phyloP scores from a whole-genome alignment of 2,113 vertebrate genomes.

The Datnioides undecimradiatus region DNA sequence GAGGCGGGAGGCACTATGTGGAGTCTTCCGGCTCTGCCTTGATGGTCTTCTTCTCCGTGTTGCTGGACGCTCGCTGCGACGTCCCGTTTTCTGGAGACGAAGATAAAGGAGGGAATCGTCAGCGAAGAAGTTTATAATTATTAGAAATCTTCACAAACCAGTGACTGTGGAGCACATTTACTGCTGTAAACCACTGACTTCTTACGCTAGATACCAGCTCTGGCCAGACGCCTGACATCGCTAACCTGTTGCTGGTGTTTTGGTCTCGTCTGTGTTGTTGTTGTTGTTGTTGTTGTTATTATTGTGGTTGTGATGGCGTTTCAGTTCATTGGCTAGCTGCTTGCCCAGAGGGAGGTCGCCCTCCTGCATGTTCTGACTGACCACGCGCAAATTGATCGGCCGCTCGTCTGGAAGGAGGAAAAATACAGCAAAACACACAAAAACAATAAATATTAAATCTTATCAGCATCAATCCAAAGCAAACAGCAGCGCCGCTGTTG shows the following conservation, averaged over 20 bases:
- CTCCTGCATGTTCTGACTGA: constrained; percentile 81
- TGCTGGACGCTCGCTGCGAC: constrained; percentile 88
- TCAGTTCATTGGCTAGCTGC: constrained; percentile 90
- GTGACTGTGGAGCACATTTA: neutral
- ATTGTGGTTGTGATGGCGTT: constrained; percentile 85
- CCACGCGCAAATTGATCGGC: constrained; percentile 90
- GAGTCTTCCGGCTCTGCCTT: constrained; percentile 97
- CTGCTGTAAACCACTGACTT: neutral
- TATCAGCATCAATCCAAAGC: neutral
- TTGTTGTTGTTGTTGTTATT: constrained; percentile 75
- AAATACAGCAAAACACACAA: neutral
- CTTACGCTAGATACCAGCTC: neutral
- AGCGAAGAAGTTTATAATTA: constrained; percentile 28
- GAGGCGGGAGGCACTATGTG: constrained; percentile 88
- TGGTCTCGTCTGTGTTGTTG: constrained; percentile 83
- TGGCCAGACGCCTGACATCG: neutral
- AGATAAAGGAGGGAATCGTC: constrained; percentile 41
- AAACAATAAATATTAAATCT: neutral
- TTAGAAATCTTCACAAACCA: neutral
- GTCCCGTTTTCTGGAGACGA: constrained; percentile 88
- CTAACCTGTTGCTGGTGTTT: constrained; percentile 84
- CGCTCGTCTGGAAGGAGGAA: constrained; percentile 85
- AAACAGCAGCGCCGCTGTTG: constrained; percentile 45
- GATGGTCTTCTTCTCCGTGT: constrained; percentile 91
- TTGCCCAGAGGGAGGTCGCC: constrained; percentile 85